Conservation (phyloP, 1,140 invertebrate species). For the Brachionus asplanchnoidis region DNA sequence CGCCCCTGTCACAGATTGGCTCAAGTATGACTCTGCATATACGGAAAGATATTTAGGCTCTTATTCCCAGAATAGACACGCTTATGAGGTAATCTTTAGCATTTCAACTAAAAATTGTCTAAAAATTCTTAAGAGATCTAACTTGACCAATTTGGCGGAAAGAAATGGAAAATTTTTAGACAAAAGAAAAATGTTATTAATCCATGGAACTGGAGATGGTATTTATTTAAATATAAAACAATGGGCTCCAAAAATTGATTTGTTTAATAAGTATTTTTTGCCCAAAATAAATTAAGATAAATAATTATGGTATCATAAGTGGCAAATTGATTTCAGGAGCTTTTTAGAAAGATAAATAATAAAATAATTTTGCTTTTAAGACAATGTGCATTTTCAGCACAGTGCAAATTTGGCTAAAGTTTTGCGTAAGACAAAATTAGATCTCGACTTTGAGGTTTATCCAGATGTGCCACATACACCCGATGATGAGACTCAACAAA, state of each 20-base stretch:
- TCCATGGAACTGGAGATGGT: slow-evolving; percentile 40
- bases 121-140: background rate
- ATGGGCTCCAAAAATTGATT: background rate
- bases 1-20: slow-evolving; percentile 36
- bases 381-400: slow-evolving; percentile 39
- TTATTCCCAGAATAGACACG: background rate
- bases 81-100: slow-evolving; percentile 13
- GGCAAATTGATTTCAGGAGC: background rate
- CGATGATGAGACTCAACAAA: slow-evolving; percentile 2
- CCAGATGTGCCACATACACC: slow-evolving; percentile 31
- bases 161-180: background rate
- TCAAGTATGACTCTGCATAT: slow-evolving; percentile 33
- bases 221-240: background rate
- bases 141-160: background rate
- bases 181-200: slow-evolving; percentile 12
- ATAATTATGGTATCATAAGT: background rate
- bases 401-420: slow-evolving; percentile 32
- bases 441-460: slow-evolving; percentile 38
- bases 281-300: background rate
- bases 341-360: background rate
- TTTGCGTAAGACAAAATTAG: slow-evolving; percentile 5
- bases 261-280: background rate
- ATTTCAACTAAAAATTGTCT: background rate
- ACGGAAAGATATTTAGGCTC: slow-evolving; percentile 31
- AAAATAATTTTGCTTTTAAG: background rate